These are phyloP conservation scores for Drosophila demipolita DNA, from an alignment of 2,888 invertebrate species.

Conservation along the genomic window DNA sequence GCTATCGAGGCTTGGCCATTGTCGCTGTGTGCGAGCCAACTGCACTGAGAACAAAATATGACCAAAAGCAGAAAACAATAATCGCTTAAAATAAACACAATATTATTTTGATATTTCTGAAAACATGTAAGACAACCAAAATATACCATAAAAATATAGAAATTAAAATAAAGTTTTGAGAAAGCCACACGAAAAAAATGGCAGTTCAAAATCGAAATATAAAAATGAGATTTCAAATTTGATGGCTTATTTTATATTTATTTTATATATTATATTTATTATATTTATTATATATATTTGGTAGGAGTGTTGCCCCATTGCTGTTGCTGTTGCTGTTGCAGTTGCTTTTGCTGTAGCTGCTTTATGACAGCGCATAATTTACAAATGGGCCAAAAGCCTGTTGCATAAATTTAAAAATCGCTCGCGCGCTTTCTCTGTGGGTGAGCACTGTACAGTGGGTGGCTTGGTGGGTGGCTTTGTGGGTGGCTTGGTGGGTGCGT, in stretches of 20 bases:
- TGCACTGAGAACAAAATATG: constrained; percentile 1
- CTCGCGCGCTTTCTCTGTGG: constrained; percentile 9
- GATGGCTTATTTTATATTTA: not conserved
- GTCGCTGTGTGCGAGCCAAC: constrained; percentile 7
- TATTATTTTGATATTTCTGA: not conserved
- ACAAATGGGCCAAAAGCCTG: constrained; percentile 80
- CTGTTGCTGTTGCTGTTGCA: constrained; percentile 23
- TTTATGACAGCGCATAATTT: constrained; percentile 80
- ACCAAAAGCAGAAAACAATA: not conserved
- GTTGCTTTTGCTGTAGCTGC: constrained; percentile 47
- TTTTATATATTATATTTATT: not conserved
- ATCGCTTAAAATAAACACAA: not conserved
- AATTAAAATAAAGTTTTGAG: too few species aligned
- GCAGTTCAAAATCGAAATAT: not conserved
- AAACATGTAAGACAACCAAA: not conserved
- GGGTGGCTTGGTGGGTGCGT: not conserved
- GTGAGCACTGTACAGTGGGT: not conserved
- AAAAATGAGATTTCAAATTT: not conserved
- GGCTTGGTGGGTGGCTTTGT: not conserved
- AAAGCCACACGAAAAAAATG: not conserved
- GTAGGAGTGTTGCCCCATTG: not conserved
- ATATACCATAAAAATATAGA: not conserved
- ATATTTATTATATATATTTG: not conserved
- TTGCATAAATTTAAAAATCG: constrained; percentile 71
- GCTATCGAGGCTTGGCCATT: constrained; percentile 57